Evolutionary conservation across 2,888 invertebrate species (phyloP).

Genomic region (Dasysyrphus albostriatus): DNA sequence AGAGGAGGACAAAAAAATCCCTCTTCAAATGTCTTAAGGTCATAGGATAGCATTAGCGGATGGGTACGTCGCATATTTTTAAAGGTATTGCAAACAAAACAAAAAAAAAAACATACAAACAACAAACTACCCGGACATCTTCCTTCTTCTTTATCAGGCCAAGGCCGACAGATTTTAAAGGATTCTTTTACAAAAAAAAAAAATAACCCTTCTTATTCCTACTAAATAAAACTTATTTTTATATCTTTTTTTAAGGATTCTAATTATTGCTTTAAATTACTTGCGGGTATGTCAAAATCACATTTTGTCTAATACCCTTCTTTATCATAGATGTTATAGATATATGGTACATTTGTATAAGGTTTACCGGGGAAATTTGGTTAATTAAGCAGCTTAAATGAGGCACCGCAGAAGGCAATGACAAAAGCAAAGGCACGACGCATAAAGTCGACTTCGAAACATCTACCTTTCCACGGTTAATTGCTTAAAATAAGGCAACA

Average conservation of each 20-base stretch:
- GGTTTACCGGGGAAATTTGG: not conserved
- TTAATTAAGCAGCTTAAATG: constrained; percentile 27
- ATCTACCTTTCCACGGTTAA: constrained; percentile 10
- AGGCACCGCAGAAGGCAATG: not conserved
- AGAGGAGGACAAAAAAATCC: no score
- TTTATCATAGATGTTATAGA: constrained; percentile 1
- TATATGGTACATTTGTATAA: not conserved
- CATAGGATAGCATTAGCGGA: no score
- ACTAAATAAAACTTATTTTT: not conserved
- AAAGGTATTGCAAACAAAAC: no score
- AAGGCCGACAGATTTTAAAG: no score
- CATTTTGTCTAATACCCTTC: constrained; percentile 13
- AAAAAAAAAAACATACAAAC: no score
- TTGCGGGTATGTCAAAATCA: not conserved
- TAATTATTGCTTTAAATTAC: not conserved
- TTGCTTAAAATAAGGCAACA: constrained; percentile 3
- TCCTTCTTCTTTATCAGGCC: no score
- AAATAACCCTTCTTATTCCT: not conserved
- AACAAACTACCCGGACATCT: no score
- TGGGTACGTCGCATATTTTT: no score
- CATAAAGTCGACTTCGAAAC: constrained; percentile 4
- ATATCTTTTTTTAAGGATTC: not conserved
- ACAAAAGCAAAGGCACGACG: not conserved
- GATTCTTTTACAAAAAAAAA: no score
- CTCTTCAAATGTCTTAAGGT: no score